A percentile compares a stretch with the other conserved stretches of the same genome.
Conservation (phyloP, 2,888 invertebrate species). For the Oscheius sp. region DNA sequence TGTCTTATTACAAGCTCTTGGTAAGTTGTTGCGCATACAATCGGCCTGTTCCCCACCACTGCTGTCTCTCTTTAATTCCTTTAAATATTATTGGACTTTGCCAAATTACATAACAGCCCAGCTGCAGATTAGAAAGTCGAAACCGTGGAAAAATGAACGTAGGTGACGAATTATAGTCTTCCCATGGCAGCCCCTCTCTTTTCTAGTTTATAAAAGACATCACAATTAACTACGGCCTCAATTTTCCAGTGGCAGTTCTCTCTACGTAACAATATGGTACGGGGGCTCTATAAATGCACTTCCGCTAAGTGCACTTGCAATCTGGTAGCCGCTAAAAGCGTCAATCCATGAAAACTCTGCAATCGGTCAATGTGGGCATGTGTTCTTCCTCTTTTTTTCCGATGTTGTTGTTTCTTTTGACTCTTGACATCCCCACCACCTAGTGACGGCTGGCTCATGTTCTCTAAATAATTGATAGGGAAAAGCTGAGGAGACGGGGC, state of each 20-base stretch:
- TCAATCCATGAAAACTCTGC: not conserved
- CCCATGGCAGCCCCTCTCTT: too few species aligned
- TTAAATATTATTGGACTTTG: too few species aligned
- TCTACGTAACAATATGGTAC: constrained; percentile 12
- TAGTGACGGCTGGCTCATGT: constrained; percentile 17
- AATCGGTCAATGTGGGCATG: not conserved
- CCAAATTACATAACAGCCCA: too few species aligned
- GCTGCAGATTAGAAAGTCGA: too few species aligned
- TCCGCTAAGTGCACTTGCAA: constrained; percentile 28
- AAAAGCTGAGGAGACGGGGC: constrained; percentile 1
- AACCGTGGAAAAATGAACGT: too few species aligned
- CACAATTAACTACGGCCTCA: not conserved
- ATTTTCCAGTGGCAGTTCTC: not conserved
- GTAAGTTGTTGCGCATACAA: too few species aligned
- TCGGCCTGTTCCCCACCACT: too few species aligned
- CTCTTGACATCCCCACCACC: not conserved
- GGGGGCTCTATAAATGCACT: constrained; percentile 4
- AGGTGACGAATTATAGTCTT: too few species aligned
- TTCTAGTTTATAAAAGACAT: too few species aligned
- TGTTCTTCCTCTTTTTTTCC: too few species aligned
- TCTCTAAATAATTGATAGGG: constrained; percentile 23
- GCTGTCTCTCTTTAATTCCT: too few species aligned
- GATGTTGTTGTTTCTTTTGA: not conserved
- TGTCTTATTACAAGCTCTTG: too few species aligned
- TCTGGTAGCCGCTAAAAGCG: constrained; percentile 3